Base-by-base conservation (phyloP, 2,797 vertebrate species). In the Falco cherrug region DNA sequence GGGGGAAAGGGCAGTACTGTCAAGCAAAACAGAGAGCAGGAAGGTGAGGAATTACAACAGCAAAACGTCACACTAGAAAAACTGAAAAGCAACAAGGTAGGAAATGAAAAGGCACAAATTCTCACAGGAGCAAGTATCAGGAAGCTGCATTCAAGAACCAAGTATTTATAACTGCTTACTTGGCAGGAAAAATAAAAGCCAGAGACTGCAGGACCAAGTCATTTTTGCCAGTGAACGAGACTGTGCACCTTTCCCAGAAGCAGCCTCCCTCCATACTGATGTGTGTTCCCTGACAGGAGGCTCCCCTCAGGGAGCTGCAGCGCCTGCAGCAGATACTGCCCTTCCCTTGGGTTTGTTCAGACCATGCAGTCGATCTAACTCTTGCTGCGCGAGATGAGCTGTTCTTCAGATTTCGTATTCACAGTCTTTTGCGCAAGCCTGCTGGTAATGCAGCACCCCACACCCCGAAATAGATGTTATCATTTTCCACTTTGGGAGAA, bases 331-430 rank as follows among this genome's bases (percentile, higher is more conserved):
- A n/a, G 3, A 4, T 11, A 24, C 28, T 9, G 48, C 5, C 7
- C 10, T 8, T 24, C 0, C 0, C 35, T 13, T 4, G 13, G 0
- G 25, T 9, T 33, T 31, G 29, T 28, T 21, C 13, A 10, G 7
- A 3, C 26, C n/a, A 41, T 48, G 39, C 65, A 29, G 13, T 4
- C 11, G 37, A 1, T 43, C 31, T 31, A 43, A 37, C 43, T 3
- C 33, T 48, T 11, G 1, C 10, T 14, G 65, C 47, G 16, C 1
- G 1, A 25, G 28, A 29, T 37, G 19, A 57, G 33, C 28, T 56
- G 20, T 21, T 43, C 43, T 48, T 70, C 78, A 33, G 9, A 16
- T 26, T 26, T 16, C 20, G 29, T 10, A 18, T 29, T 69, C 35
- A n/a, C 25, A 2, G 1, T 9, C 19, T 9, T n/a, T 51, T 10